Evolutionary conservation across 2,888 invertebrate genomes (phyloP), one percentile per base, ranked within the genome.

Genomic region (Ecliptopera silaceata): DNA sequence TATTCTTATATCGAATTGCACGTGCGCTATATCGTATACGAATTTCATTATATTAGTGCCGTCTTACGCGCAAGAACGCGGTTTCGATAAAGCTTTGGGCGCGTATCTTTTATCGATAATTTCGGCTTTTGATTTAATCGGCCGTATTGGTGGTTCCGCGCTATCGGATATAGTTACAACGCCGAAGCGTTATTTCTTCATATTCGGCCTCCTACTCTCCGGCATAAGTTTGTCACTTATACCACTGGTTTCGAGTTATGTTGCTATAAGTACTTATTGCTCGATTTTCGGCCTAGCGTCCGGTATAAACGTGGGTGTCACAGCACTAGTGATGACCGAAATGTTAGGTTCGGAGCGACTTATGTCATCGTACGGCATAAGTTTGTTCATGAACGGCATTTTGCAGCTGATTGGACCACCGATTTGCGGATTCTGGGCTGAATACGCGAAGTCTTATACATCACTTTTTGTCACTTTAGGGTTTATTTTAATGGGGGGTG

Each of bases 271-370:
- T 46, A 88, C 92, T 22, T 95, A 94, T 74, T 97, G 96, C 79
- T 94, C 94, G 0, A 74, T 95, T 0, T 97, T 97, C 72, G 97
- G 97, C 1, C 84, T 97, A 12, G 95, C 96, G 2, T 96, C 97
- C 0, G 97, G 97, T 8, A 93, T 95, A 1, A 97, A 97, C 77
- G 96, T 96, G 0, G 97, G 97, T 3, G 95, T 97, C 11, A 96
- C 96, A 0, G 96, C 97, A 0, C 94, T 97, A 34, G 96, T 97
- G 3, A 96, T 97, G 96, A 96, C 96, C 0, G 97, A 97, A 74
- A 94, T 97, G 94, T 77, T 97, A 4, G 97, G 97, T 0, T 95
- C 95, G 0, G 96, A 97, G 66, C 92, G 96, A n/a, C 81, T 97
- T 0, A 96, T 96, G 74, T 96, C 96, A 0, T 96, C 96, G 0